Evolutionary conservation across 2,797 vertebrate genomes (phyloP).

Genomic region (Sternarchorhynchus goeldii): DNA sequence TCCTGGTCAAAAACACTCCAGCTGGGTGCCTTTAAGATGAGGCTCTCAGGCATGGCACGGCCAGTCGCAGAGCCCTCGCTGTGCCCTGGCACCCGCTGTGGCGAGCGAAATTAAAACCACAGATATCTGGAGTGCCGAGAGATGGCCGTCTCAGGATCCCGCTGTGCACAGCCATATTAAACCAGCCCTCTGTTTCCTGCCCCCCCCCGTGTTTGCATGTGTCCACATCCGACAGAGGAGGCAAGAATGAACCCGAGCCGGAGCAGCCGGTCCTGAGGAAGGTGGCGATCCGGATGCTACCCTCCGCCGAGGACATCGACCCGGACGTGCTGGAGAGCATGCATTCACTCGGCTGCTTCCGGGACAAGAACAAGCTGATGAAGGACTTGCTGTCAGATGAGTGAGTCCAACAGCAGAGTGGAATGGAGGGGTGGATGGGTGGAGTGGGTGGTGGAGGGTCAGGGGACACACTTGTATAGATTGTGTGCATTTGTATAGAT

Average conservation of each 20-base stretch:
- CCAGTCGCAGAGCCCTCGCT: background rate
- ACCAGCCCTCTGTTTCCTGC: background rate
- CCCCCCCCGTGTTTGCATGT: slow-evolving; percentile 24
- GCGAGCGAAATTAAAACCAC: background rate
- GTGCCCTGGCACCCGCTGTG: background rate
- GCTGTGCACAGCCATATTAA: slow-evolving; percentile 20
- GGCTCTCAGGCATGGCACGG: background rate
- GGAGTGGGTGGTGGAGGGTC: background rate
- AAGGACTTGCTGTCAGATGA: slow-evolving; percentile 96
- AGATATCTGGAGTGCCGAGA: background rate
- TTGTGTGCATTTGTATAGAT: no score
- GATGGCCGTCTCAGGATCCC: background rate
- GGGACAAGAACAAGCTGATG: slow-evolving; percentile 95
- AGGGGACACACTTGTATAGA: no score
- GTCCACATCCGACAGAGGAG: slow-evolving; percentile 78
- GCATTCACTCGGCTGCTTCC: slow-evolving; percentile 98
- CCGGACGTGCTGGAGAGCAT: slow-evolving; percentile 98
- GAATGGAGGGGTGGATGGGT: background rate
- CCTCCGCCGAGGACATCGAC: slow-evolving; percentile 92
- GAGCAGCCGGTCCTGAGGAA: slow-evolving; percentile 95
- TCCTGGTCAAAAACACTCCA: background rate
- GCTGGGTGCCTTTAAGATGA: background rate
- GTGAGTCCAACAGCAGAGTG: slow-evolving; percentile 72
- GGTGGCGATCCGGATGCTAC: slow-evolving; percentile 91
- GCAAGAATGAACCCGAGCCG: slow-evolving; percentile 96